These are phyloP conservation scores for Premnoplex brunnescens DNA, from an alignment of 2,797 vertebrate species.

Conservation along the genomic window DNA sequence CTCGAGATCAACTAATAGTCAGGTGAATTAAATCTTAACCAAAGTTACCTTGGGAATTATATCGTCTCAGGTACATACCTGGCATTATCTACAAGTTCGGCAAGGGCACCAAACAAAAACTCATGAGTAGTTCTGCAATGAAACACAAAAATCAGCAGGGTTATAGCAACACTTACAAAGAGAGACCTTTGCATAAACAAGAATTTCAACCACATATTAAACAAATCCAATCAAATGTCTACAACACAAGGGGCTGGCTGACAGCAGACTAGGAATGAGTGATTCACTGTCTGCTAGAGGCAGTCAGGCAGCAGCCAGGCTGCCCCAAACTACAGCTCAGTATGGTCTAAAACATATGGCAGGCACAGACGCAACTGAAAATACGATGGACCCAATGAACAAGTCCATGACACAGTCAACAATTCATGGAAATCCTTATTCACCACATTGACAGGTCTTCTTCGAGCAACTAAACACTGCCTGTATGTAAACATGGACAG, in stretches of 20 bases:
- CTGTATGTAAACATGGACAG: fast-evolving
- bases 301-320: background rate
- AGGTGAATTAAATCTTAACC: background rate
- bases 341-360: fast-evolving
- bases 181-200: background rate
- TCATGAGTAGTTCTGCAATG: slow-evolving; percentile 95
- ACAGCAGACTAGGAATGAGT: background rate
- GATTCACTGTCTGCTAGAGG: background rate
- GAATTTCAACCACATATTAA: background rate
- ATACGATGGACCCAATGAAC: background rate
- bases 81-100: slow-evolving; percentile 98
- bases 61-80: slow-evolving; percentile 81
- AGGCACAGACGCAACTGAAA: background rate
- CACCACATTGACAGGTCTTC: background rate
- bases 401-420: background rate
- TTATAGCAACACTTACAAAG: background rate
- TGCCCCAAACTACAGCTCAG: background rate
- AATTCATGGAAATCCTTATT: background rate
- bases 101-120: slow-evolving; percentile 97
- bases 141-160: slow-evolving; percentile 58
- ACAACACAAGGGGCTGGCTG: fast-evolving
- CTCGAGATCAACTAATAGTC: background rate
- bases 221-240: background rate
- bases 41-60: background rate
- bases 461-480: background rate